Base-by-base conservation (phyloP, 2,113 vertebrate species). In the Amphiprion ocellaris region DNA sequence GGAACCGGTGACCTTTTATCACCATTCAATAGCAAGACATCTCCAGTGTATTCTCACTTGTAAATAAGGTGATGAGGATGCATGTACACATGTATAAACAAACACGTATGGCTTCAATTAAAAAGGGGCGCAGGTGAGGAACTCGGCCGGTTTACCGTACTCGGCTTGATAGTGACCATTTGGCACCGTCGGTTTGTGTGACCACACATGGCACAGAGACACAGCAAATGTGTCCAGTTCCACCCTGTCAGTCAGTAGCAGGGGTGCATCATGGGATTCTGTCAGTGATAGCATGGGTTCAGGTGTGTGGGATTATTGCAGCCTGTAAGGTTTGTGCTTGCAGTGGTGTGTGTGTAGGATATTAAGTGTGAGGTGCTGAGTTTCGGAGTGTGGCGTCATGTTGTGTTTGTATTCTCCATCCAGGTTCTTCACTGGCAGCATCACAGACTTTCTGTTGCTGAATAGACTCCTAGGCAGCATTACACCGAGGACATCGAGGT, bases 1-100 rank as follows among this genome's bases (percentile, higher is more conserved):
- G 5, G 39, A 62, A 24, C 52, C 49, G 7, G 30, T 28, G 24
- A 11, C 30, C 2, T 15, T 17, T 54, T 1, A 49, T 62, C 5
- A 50, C 37, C 39, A 10, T 21, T 75, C 81, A 82, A 58, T 82
- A 82, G 74, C 23, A n/a, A 15, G 26, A 68, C 24, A 70, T 60
- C 69, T 44, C 41, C 83, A 81, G 67, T 86, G 69, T 79, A 21
- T 58, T 47, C 7, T 44, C 46, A 24, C 26, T 68, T 70, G 3
- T 72, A 62, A 73, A 47, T 69, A 64, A 52, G 7, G 49, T 60
- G 26, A 72, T 47, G 26, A 49, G 6, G 12, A 63, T 15, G 21
- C 28, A 14, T 26, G 53, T 53, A 16, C 30, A 41, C 17, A 14
- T 2, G 37, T 37, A 76, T 4, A 10, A 60, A 65, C 53, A 46